Base-by-base conservation (phyloP, 2,888 invertebrate genomes). In the Idaea straminata region DNA sequence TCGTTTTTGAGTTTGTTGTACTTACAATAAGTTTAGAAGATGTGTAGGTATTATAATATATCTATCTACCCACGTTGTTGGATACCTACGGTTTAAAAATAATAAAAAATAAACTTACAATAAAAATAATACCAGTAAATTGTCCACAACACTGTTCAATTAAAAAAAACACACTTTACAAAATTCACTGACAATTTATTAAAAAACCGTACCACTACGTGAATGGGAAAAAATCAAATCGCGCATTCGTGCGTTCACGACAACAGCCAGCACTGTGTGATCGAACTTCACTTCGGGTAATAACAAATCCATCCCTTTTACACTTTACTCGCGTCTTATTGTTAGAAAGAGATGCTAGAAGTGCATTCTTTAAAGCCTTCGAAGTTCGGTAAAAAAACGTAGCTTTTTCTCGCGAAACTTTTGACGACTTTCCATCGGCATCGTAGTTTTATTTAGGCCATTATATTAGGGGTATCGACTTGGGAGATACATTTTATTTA, bases 351-450 rank as follows among this genome's bases (percentile, higher is more conserved):
- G 47, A 47, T 10, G 47, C 13, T 7, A 10, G 13, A 47, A 47
- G 47, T 47, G 47, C 47, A 47, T 47, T 47, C 47, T 47, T 10
- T 13, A 47, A 47, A 13, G 3, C 47, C 25, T 25, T 47, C 10
- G 15, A 64, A 60, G 63, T 36, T 66, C 58, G 63, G 69, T 62
- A 70, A 71, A 75, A 74, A 72, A 74, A 70, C 68, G 64, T 64
- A 69, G 67, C 65, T 74, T 75, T 75, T 71, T 67, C 67, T 66
- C 74, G 67, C 64, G 34, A 66, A 60, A 25, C 66, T 67, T n/a
- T 69, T 73, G 74, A 74, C 70, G 64, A 62, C 66, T 47, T 47
- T 47, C 47, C 47, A 47, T 47, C 13, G 47, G 25, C 25, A 25
- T 25, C 13, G 10, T 7, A 47, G 47, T 47, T 47, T 36, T 10